Evolutionary conservation across 1,140 invertebrate genomes (phyloP).

Genomic region (Solen grandis): DNA sequence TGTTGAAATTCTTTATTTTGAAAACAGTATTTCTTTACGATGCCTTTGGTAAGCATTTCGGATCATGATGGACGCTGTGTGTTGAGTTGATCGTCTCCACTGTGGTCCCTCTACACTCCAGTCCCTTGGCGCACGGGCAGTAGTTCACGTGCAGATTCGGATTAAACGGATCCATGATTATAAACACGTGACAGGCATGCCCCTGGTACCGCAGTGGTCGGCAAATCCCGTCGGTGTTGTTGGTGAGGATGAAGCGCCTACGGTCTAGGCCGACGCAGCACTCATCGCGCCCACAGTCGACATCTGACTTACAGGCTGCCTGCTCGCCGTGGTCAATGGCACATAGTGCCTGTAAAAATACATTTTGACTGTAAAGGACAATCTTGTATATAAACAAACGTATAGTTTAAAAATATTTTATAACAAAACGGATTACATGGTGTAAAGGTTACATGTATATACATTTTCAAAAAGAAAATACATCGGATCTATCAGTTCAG

Average conservation of each 20-base stretch:
- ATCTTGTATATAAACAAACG: too few species aligned
- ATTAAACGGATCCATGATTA: slow-evolving; percentile 16
- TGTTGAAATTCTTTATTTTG: not conserved
- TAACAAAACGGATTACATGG: too few species aligned
- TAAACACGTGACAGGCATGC: slow-evolving; percentile 43
- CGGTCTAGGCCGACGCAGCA: slow-evolving; percentile 45
- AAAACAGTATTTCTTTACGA: not conserved
- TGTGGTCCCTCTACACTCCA: slow-evolving; percentile 46
- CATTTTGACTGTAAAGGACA: too few species aligned
- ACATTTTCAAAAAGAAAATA: too few species aligned
- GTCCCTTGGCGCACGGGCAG: slow-evolving; percentile 46
- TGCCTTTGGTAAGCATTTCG: slow-evolving; percentile 33
- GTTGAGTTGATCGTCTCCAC: slow-evolving; percentile 16
- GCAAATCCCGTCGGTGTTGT: slow-evolving; percentile 29
- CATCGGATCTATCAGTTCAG: too few species aligned
- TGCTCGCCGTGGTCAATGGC: slow-evolving; percentile 11
- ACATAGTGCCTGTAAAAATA: too few species aligned
- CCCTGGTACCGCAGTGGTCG: slow-evolving; percentile 47
- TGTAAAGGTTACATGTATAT: too few species aligned
- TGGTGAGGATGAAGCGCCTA: slow-evolving; percentile 17
- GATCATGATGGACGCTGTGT: slow-evolving; percentile 46
- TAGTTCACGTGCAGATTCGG: slow-evolving; percentile 42
- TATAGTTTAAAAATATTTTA: too few species aligned
- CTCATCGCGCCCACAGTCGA: slow-evolving; percentile 37
- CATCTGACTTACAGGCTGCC: slow-evolving; percentile 37